Conservation (phyloP, 2,888 invertebrate species). For the Lepas anatifera region DNA sequence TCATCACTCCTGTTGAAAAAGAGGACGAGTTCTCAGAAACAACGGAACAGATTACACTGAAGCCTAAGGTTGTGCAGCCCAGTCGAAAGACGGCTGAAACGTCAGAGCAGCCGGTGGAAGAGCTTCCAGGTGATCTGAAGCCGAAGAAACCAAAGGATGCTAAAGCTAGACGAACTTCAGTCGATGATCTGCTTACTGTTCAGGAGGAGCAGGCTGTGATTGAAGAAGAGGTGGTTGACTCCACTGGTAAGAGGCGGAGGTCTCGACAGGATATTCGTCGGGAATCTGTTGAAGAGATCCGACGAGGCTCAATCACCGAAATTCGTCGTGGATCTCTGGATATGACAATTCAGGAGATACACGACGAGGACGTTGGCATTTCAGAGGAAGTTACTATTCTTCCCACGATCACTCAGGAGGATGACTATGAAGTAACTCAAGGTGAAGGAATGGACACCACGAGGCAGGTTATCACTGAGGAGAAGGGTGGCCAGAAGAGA, state of each 20-base stretch:
- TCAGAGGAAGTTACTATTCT: neutral
- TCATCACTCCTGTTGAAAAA: neutral
- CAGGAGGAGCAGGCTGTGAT: neutral
- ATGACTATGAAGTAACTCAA: neutral
- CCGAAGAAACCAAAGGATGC: neutral
- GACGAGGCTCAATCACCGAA: neutral
- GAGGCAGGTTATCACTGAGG: neutral
- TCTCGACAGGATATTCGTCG: neutral
- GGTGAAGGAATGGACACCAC: neutral
- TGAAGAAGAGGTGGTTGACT: neutral
- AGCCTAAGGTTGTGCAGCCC: neutral
- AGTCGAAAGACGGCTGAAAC: neutral
- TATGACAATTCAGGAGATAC: neutral
- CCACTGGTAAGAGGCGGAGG: neutral
- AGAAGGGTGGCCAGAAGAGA: neutral
- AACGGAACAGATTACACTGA: neutral
- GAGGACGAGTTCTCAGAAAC: neutral
- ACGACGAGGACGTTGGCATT: neutral
- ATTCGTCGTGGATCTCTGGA: constrained; percentile 2
- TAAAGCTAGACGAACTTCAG: neutral
- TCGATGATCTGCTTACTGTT: neutral
- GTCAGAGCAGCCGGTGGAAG: neutral
- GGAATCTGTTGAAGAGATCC: neutral
- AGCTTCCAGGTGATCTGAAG: neutral
- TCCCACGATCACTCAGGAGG: neutral